Percentiles rank a stretch among this genome's conserved stretches.
Evolutionary conservation across 2,797 vertebrate species (phyloP).

Genomic region (Mormyrus hasselquistii): DNA sequence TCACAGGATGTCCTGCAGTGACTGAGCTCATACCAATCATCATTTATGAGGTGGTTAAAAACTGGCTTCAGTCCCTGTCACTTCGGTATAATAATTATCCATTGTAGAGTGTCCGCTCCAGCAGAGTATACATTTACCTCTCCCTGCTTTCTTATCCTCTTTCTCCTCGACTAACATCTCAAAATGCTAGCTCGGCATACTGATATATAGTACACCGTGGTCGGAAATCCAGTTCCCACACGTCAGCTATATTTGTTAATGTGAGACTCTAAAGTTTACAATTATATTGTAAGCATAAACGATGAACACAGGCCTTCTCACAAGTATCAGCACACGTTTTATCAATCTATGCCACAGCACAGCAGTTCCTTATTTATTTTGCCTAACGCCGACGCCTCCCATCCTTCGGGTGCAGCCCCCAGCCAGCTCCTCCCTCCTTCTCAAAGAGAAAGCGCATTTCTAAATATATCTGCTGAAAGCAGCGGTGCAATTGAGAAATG

Average conservation of each 20-base stretch:
- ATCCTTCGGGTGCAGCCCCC: neutral
- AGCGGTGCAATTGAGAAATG: neutral
- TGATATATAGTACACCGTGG: conserved; percentile 46
- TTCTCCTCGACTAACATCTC: conserved; percentile 2
- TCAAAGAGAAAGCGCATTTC: neutral
- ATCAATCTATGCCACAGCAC: neutral
- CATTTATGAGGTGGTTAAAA: conserved; percentile 19
- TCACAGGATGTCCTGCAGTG: conserved; percentile 14
- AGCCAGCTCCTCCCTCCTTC: neutral
- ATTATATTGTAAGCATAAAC: conserved; percentile 49
- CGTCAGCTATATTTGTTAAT: conserved; percentile 51
- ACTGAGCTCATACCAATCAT: conserved; percentile 22
- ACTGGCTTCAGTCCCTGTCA: neutral
- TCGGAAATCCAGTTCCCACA: conserved; percentile 32
- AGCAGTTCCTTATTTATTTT: neutral
- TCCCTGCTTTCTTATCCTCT: conserved; percentile 21
- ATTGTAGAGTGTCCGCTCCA: conserved; percentile 25
- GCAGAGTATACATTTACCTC: conserved; percentile 29
- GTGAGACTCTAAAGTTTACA: conserved; percentile 53
- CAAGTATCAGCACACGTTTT: conserved; percentile 53
- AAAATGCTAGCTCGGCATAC: neutral
- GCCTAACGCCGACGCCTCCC: neutral
- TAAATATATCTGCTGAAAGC: neutral
- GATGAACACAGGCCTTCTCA: conserved; percentile 62
- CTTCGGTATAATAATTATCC: conserved; percentile 28